These are phyloP conservation scores for Chaetogeoica ovagalla DNA, from an alignment of 2,888 invertebrate genomes.

Conservation along the genomic window DNA sequence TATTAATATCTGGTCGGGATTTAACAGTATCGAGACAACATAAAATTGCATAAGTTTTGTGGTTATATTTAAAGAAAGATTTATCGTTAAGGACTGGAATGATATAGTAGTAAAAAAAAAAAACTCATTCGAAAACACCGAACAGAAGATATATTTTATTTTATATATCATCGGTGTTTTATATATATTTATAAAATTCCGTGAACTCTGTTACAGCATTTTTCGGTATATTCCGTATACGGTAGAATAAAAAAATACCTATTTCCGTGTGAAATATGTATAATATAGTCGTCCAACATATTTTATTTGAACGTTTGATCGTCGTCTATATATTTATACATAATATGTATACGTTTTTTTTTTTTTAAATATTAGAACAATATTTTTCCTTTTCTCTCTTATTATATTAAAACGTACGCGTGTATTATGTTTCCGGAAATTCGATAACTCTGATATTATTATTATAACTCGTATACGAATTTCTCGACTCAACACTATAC, in stretches of 20 bases:
- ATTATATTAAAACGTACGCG: background rate
- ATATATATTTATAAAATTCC: slow-evolving; percentile 18
- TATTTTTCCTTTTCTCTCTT: background rate
- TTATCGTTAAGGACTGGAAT: slow-evolving; percentile 32
- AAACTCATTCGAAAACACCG: slow-evolving; percentile 17
- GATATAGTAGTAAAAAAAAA: slow-evolving; percentile 6
- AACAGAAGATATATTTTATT: slow-evolving; percentile 6
- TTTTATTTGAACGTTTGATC: too few species aligned
- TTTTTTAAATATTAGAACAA: background rate
- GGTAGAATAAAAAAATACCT: background rate
- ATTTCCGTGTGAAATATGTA: background rate
- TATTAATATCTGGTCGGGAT: slow-evolving; percentile 22
- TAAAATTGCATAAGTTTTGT: slow-evolving; percentile 31
- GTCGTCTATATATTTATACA: background rate
- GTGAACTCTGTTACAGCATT: background rate
- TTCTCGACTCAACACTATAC: background rate
- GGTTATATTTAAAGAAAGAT: slow-evolving; percentile 32
- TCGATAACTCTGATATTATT: background rate
- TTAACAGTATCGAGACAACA: slow-evolving; percentile 4
- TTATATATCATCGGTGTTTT: background rate
- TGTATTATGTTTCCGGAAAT: slow-evolving; percentile 17
- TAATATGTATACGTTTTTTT: background rate
- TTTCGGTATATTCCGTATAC: background rate
- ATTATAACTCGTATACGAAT: background rate
- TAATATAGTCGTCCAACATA: too few species aligned